Percentiles rank a stretch among this genome's conserved stretches.
phyloP scores from a whole-genome alignment of 1,140 invertebrate species.

The Stenopsyche tienmushanensis region DNA sequence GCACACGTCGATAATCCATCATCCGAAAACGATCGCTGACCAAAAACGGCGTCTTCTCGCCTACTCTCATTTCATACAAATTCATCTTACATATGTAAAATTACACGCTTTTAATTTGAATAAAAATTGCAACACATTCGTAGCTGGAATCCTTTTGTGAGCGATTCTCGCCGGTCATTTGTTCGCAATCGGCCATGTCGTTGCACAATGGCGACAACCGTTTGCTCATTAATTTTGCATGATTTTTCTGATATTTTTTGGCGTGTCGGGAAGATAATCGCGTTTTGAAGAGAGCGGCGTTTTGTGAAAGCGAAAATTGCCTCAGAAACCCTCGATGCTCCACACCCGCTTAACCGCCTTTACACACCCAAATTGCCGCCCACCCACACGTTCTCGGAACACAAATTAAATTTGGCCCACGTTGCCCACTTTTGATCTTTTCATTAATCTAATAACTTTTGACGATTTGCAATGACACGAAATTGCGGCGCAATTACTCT shows the following conservation, averaged over 20 bases:
- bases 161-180: no score
- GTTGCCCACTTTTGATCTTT: slow-evolving; percentile 5
- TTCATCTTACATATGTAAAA: neutral
- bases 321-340: neutral
- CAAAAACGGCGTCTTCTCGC: no score
- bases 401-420: slow-evolving; percentile 1
- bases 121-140: neutral
- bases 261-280: neutral
- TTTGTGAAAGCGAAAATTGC: neutral
- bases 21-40: neutral
- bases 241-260: neutral
- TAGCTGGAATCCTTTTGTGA: neutral
- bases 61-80: neutral
- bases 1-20: neutral
- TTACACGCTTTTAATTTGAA: neutral
- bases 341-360: no score
- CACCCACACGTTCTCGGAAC: neutral
- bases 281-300: neutral
- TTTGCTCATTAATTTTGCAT: neutral
- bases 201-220: neutral
- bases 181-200: neutral
- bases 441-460: slow-evolving; percentile 5
- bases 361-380: neutral
- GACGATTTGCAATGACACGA: neutral
- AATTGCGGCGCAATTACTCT: neutral